phyloP scores from a whole-genome alignment of 2,113 vertebrate species.

The Xiphophorus hellerii region DNA sequence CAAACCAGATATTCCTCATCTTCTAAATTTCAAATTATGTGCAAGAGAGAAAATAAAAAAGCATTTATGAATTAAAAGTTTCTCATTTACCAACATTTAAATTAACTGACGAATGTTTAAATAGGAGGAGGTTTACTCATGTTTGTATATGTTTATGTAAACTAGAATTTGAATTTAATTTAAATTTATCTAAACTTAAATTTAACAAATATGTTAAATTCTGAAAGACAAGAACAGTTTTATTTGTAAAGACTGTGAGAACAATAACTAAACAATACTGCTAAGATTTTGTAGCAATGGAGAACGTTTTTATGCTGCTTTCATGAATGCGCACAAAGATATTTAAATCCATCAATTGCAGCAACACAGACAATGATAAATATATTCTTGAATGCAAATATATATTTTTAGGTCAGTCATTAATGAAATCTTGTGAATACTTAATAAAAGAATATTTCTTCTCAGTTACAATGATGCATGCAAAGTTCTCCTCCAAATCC shows the following conservation, averaged over 20 bases:
- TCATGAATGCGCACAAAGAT: neutral
- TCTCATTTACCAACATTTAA: too few species aligned
- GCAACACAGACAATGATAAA: neutral
- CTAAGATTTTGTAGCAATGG: neutral
- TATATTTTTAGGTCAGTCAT: slow-evolving; percentile 15
- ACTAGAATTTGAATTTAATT: too few species aligned
- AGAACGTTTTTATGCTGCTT: neutral
- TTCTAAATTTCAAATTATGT: too few species aligned
- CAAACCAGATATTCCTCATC: too few species aligned
- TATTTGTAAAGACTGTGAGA: neutral
- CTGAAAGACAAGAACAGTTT: neutral
- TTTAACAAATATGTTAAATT: too few species aligned
- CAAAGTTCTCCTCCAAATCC: neutral
- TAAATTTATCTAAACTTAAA: too few species aligned
- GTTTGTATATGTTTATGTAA: too few species aligned
- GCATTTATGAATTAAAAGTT: too few species aligned
- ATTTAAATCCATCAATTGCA: slow-evolving; percentile 6
- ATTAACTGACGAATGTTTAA: too few species aligned
- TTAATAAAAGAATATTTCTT: slow-evolving; percentile 57
- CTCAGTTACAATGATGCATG: slow-evolving; percentile 29
- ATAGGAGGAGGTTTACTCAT: too few species aligned
- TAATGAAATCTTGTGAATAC: slow-evolving; percentile 22
- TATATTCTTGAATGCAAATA: slow-evolving; percentile 7
- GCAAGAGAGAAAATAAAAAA: too few species aligned
- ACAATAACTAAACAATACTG: neutral